These are phyloP conservation scores for Pangasius larnaudii DNA, from an alignment of 2,797 vertebrate species.

Conservation along the genomic window DNA sequence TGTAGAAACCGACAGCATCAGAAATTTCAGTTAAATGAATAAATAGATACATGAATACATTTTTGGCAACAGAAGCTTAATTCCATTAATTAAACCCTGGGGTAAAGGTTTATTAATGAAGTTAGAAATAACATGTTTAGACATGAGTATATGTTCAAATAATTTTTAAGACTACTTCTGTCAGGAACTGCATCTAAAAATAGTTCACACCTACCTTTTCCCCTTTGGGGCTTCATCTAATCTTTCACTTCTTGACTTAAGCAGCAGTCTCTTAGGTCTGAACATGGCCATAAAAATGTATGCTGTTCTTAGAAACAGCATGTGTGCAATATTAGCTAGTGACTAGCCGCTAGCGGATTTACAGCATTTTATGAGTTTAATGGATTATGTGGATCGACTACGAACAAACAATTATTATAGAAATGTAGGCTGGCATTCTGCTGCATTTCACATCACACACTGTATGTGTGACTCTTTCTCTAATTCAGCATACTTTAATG, in stretches of 20 bases:
- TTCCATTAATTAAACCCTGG: background rate
- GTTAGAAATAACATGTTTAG: background rate
- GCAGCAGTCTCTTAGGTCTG: background rate
- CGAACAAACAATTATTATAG: background rate
- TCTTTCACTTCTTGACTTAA: background rate
- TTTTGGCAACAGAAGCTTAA: background rate
- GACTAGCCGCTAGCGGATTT: background rate
- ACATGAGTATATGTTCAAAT: background rate
- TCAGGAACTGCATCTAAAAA: background rate
- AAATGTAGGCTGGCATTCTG: background rate
- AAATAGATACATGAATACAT: background rate
- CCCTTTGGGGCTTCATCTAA: background rate
- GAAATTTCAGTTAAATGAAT: background rate
- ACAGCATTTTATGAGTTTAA: conserved; percentile 12
- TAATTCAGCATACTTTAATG: background rate
- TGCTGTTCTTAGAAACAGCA: background rate
- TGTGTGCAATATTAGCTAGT: background rate
- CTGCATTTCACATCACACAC: background rate
- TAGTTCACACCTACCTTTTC: background rate
- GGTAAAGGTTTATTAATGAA: background rate
- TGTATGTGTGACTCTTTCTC: background rate
- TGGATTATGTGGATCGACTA: background rate
- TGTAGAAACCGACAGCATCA: background rate
- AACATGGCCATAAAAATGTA: background rate
- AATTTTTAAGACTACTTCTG: background rate